Evolutionary conservation across 2,888 invertebrate species (phyloP), one percentile per base, ranked within the genome.

Genomic region (Eilema caniola): DNA sequence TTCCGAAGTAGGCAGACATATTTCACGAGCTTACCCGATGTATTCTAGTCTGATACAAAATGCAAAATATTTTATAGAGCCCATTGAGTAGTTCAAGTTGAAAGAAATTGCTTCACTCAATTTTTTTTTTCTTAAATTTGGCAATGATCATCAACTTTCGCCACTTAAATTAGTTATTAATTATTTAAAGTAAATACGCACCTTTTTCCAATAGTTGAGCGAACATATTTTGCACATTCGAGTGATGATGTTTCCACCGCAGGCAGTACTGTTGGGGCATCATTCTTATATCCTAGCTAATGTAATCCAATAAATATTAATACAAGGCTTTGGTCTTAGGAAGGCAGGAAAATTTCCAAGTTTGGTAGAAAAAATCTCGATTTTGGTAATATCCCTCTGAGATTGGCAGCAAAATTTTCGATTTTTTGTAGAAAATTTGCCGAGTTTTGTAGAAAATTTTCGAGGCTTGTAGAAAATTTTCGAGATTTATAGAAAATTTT

Each of bases 191-290:
- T 20, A 37, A 7, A 14, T 70, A 86, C 90, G 20, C 67, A 95
- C 95, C 95, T 93, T 95, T 95, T 88, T 98, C 98, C 73, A 98
- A 93, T 71, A 99, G 95, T 92, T 98, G 98, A 69, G 98, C 97
- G 93, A 98, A 98, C 97, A 98, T 98, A 47, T 97, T 97, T 95
- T 98, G 98, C 80, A 98, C 96, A 91, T 98, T 98, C 80, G 97
- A 97, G 93, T 98, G 98, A 93, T 98, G 98, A 93, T 98, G 98
- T 89, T 98, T 98, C 98, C 98, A 98, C 93, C 98, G 95, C 83
- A 98, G 95, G 90, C 98, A 98, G 95, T 98, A 98, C 93, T 98
- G 98, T 94, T 98, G 98, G 70, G 98, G 97, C 95, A 97, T 96
- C 97, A 98, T 97, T 56, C 71, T 84, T 91, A 81, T 78, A 75